Evolutionary conservation across 2,113 vertebrate species (phyloP).

Genomic region (Hystrix cristata): DNA sequence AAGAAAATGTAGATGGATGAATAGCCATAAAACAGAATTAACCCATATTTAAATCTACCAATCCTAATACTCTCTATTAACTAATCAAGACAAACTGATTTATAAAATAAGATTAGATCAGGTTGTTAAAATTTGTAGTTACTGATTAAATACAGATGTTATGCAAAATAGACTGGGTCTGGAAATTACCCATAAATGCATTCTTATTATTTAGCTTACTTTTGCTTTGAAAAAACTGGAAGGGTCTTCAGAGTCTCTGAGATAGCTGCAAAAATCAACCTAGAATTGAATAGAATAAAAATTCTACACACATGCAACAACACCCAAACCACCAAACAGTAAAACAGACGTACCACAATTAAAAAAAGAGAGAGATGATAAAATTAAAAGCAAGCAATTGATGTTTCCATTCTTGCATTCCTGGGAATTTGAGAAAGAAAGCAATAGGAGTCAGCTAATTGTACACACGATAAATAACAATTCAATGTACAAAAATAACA

Average conservation of each 20-base stretch:
- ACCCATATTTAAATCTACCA: slow-evolving; percentile 57
- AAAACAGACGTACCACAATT: neutral
- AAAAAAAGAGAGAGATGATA: neutral
- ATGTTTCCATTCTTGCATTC: neutral
- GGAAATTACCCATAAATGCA: slow-evolving; percentile 51
- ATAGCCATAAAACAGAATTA: slow-evolving; percentile 64
- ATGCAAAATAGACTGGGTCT: slow-evolving; percentile 60
- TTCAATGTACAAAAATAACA: slow-evolving; percentile 15
- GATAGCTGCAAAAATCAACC: neutral
- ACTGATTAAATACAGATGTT: slow-evolving; percentile 79
- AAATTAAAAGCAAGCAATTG: slow-evolving; percentile 1
- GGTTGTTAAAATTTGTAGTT: slow-evolving; percentile 68
- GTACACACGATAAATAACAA: neutral
- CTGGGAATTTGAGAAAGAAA: neutral
- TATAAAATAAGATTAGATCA: slow-evolving; percentile 72
- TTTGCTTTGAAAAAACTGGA: slow-evolving; percentile 28
- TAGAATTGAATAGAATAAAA: slow-evolving; percentile 25
- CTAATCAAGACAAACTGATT: slow-evolving; percentile 73
- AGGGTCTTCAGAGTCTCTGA: neutral
- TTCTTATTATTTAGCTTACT: slow-evolving; percentile 55
- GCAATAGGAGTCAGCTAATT: neutral
- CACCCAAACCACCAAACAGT: neutral
- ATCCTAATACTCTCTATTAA: slow-evolving; percentile 63
- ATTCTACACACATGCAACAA: neutral
- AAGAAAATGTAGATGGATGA: slow-evolving; percentile 56